phyloP scores from a whole-genome alignment of 2,113 vertebrate genomes.

The Zosterops pallidus region DNA sequence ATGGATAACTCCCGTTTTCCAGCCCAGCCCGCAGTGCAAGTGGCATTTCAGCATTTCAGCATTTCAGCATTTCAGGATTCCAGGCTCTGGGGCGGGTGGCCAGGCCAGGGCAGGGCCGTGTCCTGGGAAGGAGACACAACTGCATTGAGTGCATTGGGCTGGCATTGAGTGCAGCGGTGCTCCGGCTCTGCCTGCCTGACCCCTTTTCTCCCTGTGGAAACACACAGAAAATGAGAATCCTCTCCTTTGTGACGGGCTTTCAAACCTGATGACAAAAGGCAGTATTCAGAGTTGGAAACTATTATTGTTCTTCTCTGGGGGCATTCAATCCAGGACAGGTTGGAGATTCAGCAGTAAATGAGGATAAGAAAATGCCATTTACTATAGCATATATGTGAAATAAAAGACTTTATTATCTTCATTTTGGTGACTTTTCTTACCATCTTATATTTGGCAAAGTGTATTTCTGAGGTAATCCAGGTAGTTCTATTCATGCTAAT shows the following conservation, averaged over 20 bases:
- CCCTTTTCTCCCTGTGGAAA: slow-evolving; percentile 35
- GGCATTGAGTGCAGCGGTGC: background rate
- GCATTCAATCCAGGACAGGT: slow-evolving; percentile 45
- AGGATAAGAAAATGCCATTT: slow-evolving; percentile 1
- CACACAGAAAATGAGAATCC: slow-evolving; percentile 63
- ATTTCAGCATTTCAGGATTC: background rate
- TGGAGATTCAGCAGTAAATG: slow-evolving; percentile 18
- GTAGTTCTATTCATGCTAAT: background rate
- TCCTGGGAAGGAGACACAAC: background rate
- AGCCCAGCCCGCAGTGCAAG: background rate
- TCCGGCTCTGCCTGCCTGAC: background rate
- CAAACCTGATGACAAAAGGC: slow-evolving; percentile 55
- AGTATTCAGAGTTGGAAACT: slow-evolving; percentile 49
- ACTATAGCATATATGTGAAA: background rate
- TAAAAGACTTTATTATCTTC: background rate
- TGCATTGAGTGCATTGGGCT: background rate
- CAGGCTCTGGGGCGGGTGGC: background rate
- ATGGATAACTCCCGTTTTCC: background rate
- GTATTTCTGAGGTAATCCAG: background rate
- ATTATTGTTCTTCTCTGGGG: slow-evolving; percentile 44
- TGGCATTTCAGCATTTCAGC: background rate
- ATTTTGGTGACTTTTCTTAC: background rate
- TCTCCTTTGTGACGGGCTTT: slow-evolving; percentile 52
- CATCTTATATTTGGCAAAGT: background rate
- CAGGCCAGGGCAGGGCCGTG: background rate